phyloP scores from a whole-genome alignment of 2,113 vertebrate species.

The Albula glossodonta region DNA sequence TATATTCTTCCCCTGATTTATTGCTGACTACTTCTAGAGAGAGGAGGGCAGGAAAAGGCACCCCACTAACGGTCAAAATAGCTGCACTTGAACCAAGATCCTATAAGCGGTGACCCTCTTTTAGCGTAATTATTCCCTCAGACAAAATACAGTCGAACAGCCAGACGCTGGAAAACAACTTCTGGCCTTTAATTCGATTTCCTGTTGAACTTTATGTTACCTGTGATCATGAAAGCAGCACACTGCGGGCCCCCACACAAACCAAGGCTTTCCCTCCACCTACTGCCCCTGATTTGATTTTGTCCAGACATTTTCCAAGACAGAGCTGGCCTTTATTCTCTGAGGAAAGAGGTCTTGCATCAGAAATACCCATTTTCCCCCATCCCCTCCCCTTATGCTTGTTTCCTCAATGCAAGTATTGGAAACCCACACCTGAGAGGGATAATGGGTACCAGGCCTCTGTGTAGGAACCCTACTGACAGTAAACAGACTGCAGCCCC shows the following conservation, averaged over 20 bases:
- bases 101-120: conserved; percentile 24
- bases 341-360: conserved; percentile 25
- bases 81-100: conserved; percentile 21
- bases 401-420: conserved; percentile 26
- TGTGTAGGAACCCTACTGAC: not conserved
- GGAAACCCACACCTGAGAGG: conserved; percentile 50
- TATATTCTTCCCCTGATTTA: conserved; percentile 7
- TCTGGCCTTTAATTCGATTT: conserved; percentile 54
- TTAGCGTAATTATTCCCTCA: conserved; percentile 28
- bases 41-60: not conserved
- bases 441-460: conserved; percentile 44
- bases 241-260: not conserved
- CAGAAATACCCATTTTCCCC: conserved; percentile 17
- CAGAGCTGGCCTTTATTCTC: conserved; percentile 56
- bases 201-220: conserved; percentile 64
- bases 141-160: conserved; percentile 48
- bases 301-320: conserved; percentile 53
- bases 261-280: not conserved
- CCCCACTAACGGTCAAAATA: conserved; percentile 9
- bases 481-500: not conserved
- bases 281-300: conserved; percentile 37
- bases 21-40: not conserved
- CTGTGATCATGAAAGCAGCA: conserved; percentile 33
- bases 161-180: conserved; percentile 44
- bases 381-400: not conserved